Base-by-base conservation (phyloP, 2,113 vertebrate genomes). In the Zingel zingel region DNA sequence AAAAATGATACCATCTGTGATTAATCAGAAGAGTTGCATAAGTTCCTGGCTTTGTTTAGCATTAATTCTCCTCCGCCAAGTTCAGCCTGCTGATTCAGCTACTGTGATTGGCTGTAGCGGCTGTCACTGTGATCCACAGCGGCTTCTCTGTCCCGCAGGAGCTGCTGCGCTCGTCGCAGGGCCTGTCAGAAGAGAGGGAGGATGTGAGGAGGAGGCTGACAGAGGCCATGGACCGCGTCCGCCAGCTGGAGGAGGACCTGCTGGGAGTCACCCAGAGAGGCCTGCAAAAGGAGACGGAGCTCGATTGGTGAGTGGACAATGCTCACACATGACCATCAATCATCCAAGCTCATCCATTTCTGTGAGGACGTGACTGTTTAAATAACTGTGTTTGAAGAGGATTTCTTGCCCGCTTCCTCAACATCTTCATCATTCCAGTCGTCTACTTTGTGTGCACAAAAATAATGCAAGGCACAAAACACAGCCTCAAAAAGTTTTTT, bases 231-330 rank as follows among this genome's bases (percentile, higher is more conserved):
- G 96, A 97, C 47, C 96, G 96, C 89, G 95, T 97, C 73, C 94
- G 95, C 1, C 97, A 99, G 84, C 96, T 99, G 89, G 98, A 99
- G 90, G 97, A 98, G 86, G 98, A 99, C 90, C 95, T 99, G 84
- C 91, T 97, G 74, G 95, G 94, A 74, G 96, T 98, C 85, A 97
- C 96, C 66, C 97, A 99, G 68, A 97, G 96, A 93, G 96, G 97
- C 66, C 95, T 98, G 91, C 96, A 96, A 58, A 99, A 98, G 90
- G 98, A 99, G 95, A 99, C 97, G 0, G 98, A 99, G 83, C 90
- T 99, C 70, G 97, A 98, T 90, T 97, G 97, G 98, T 99, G 95
- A 87, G 91, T n/a, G 48, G 25, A 48, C 59, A 73, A 48, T 7
- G n/a, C 36, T 11, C 13, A 33, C 30, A 66, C 9, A 5, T 11